Conservation (phyloP, 2,888 invertebrate species). For the Zaprionus bogoriensis region DNA sequence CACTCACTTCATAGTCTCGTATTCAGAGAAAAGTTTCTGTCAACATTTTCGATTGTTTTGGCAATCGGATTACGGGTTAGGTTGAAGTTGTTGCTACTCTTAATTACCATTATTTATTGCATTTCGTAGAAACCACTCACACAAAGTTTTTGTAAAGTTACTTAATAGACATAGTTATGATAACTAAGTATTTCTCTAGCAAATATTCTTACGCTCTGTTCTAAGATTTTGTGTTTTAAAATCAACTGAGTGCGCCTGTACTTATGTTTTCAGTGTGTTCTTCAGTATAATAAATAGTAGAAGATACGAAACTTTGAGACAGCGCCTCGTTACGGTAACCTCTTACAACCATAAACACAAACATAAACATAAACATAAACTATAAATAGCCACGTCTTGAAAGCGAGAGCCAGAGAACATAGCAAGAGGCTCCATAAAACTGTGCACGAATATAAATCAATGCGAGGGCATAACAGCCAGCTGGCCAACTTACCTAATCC, state of each 20-base stretch:
- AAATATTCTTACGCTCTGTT: no score
- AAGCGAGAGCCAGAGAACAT: not conserved
- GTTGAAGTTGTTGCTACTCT: not conserved
- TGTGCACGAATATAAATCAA: constrained; percentile 55
- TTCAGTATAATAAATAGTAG: constrained; percentile 8
- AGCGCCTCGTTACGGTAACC: not conserved
- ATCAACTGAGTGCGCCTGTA: no score
- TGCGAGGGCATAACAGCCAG: constrained; percentile 33
- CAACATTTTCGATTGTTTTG: not conserved
- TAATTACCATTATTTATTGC: not conserved
- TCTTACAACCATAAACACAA: constrained; percentile 25
- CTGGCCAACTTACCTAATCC: constrained; percentile 36
- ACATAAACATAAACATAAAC: constrained; percentile 31
- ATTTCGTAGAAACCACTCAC: no score
- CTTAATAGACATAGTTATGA: no score
- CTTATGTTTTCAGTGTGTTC: not conserved
- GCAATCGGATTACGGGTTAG: not conserved
- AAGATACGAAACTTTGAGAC: constrained; percentile 19
- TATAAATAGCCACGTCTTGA: constrained; percentile 41
- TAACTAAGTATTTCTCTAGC: no score
- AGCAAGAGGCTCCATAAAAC: constrained; percentile 36
- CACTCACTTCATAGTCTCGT: no score
- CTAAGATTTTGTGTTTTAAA: no score
- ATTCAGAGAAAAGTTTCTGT: not conserved
- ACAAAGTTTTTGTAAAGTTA: no score